Evolutionary conservation across 2,113 vertebrate genomes (phyloP).

Genomic region (Platycercus adscitus): DNA sequence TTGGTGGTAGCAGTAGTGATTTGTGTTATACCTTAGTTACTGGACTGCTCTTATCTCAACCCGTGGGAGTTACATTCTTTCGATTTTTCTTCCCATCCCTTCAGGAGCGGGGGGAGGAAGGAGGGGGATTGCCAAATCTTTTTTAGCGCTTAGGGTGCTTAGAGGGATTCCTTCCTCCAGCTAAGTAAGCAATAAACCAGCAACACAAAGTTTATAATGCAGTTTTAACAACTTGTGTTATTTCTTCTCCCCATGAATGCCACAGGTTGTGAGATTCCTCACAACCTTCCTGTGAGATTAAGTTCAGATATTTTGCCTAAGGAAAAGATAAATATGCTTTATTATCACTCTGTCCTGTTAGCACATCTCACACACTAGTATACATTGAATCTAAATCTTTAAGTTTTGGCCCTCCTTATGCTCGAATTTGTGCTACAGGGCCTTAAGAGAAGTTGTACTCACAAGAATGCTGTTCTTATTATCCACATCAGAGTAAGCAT

Average conservation of each 20-base stretch:
- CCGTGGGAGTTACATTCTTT: no score
- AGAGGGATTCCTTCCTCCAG: background rate
- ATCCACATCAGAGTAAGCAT: background rate
- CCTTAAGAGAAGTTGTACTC: background rate
- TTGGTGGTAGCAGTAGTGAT: no score
- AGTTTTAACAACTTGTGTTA: background rate
- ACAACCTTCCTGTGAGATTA: background rate
- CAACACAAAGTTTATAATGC: background rate
- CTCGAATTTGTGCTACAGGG: background rate
- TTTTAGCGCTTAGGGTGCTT: background rate
- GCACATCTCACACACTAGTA: background rate
- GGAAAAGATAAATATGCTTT: background rate
- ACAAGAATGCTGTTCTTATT: background rate
- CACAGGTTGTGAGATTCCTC: background rate
- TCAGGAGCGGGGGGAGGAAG: no score
- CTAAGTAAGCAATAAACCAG: background rate
- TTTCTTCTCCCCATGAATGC: background rate
- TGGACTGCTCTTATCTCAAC: no score
- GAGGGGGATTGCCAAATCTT: background rate
- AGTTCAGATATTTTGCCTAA: background rate
- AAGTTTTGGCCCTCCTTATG: background rate
- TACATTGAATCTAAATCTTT: background rate
- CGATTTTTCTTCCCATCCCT: no score
- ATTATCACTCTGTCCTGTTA: background rate
- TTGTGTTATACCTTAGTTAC: no score